Evolutionary conservation across 2,113 vertebrate species (phyloP).

Genomic region (Sylvietta virens): DNA sequence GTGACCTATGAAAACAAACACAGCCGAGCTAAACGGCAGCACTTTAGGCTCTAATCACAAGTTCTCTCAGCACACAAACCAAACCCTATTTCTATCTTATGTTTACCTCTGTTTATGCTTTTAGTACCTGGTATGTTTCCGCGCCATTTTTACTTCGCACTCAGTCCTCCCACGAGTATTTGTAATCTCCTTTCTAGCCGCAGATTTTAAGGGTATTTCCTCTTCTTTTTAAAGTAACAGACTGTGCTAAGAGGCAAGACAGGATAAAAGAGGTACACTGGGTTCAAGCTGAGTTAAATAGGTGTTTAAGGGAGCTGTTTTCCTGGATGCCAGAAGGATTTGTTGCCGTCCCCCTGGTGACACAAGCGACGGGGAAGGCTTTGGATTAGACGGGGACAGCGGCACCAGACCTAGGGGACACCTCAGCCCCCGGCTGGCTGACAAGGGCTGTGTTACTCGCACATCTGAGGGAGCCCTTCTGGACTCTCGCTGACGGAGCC

Average conservation of each 20-base stretch:
- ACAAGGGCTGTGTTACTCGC: rapidly evolving
- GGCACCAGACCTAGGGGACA: background rate
- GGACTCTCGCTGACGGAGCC: background rate
- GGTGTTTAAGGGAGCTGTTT: background rate
- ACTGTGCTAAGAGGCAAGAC: rapidly evolving
- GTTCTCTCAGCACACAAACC: background rate
- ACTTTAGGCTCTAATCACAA: background rate
- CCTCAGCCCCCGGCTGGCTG: background rate
- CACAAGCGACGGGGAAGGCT: background rate
- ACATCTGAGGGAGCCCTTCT: too few relatives aligned
- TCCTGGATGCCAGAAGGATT: background rate
- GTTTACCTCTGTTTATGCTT: background rate
- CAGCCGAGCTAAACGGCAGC: background rate
- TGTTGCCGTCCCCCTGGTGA: rapidly evolving
- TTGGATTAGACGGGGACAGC: background rate
- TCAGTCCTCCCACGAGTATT: background rate
- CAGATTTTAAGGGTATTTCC: background rate
- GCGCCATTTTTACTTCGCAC: background rate
- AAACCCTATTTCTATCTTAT: background rate
- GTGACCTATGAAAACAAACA: background rate
- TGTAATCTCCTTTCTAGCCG: background rate
- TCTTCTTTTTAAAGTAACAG: background rate
- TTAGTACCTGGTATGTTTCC: background rate
- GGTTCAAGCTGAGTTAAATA: background rate
- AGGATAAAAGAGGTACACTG: rapidly evolving